phyloP scores from a whole-genome alignment of 2,113 vertebrate species.

The Prochilodus magdalenae region DNA sequence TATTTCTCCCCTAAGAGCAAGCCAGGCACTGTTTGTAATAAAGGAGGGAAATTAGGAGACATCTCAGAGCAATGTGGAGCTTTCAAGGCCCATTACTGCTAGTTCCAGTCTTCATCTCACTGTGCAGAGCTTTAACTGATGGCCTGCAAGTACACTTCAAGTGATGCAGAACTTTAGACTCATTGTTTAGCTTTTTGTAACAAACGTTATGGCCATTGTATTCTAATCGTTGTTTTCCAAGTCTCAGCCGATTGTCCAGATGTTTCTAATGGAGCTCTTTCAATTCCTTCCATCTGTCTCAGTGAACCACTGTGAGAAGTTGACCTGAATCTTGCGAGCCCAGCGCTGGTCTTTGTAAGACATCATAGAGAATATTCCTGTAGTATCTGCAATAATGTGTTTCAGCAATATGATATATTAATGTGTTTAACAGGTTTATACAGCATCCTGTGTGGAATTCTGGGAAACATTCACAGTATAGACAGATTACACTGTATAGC shows the following conservation, averaged over 20 bases:
- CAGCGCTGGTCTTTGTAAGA: background rate
- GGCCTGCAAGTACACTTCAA: background rate
- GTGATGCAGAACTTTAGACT: background rate
- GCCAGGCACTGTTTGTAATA: background rate
- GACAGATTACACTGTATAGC: too few relatives aligned
- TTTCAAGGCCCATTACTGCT: background rate
- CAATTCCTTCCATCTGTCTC: background rate
- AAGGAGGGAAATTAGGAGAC: slow-evolving; percentile 4
- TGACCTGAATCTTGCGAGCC: background rate
- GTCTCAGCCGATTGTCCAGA: background rate
- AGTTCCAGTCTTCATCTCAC: background rate
- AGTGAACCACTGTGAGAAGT: too few relatives aligned
- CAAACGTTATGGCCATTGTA: background rate
- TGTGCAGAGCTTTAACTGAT: background rate
- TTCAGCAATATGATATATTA: too few relatives aligned
- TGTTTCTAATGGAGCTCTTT: background rate
- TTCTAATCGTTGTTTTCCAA: background rate
- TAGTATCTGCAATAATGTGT: too few relatives aligned
- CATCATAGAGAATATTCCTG: too few relatives aligned
- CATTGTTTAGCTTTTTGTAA: background rate
- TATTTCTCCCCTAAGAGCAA: background rate
- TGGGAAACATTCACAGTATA: too few relatives aligned
- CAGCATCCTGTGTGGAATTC: too few relatives aligned
- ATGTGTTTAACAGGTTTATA: too few relatives aligned
- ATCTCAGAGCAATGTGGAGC: background rate